Conservation (phyloP, 1,140 invertebrate species). For the Pararge aegeria region DNA sequence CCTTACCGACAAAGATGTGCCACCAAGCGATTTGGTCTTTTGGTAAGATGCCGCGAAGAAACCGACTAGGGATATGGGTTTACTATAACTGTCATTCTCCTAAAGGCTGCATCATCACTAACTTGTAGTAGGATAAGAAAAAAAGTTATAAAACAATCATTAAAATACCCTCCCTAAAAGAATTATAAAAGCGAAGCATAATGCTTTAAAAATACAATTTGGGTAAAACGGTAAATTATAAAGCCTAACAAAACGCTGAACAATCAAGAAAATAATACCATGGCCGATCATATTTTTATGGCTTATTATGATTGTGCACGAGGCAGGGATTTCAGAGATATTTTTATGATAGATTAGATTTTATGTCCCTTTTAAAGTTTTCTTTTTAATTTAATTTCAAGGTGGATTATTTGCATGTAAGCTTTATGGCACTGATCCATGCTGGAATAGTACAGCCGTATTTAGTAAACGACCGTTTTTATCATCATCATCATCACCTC, state of each 20-base stretch:
- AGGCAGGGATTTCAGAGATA: conserved; percentile 5
- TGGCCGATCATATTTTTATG: conserved; percentile 8
- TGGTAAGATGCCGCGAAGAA: too few species aligned
- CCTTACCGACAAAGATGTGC: too few species aligned
- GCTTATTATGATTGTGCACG: conserved; percentile 8
- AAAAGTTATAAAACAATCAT: not conserved
- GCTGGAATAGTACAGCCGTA: too few species aligned
- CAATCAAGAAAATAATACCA: conserved; percentile 7
- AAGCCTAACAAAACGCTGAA: conserved; percentile 7
- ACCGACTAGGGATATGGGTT: too few species aligned
- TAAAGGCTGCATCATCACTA: too few species aligned
- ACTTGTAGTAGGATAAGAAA: too few species aligned
- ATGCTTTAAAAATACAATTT: conserved; percentile 6
- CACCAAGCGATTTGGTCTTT: too few species aligned
- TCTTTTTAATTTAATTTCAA: not conserved
- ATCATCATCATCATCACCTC: too few species aligned
- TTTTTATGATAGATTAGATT: conserved; percentile 11
- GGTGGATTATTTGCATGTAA: not conserved
- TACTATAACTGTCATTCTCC: too few species aligned
- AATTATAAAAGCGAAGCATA: too few species aligned
- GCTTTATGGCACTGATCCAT: too few species aligned
- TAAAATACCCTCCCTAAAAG: not conserved
- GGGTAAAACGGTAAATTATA: conserved; percentile 1
- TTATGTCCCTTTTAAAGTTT: not conserved
- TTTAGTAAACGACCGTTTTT: too few species aligned